A percentile compares a stretch with the other conserved stretches of the same genome.
Conservation (phyloP, 2,888 invertebrate genomes). For the Marasmarcha lunaedactyla region DNA sequence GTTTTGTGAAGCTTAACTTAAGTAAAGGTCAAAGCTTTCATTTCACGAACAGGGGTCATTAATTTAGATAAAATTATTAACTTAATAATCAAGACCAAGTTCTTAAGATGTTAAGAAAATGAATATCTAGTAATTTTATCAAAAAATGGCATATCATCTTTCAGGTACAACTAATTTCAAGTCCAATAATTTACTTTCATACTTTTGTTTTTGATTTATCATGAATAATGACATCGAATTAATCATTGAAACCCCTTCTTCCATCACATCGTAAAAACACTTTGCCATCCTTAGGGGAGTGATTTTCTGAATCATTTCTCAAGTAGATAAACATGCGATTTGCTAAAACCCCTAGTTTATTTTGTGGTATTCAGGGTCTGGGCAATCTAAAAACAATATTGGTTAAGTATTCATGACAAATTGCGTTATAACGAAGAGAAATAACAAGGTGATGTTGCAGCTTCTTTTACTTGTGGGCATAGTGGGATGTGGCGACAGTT, state of each 20-base stretch:
- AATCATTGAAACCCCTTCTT: background rate
- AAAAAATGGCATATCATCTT: no score
- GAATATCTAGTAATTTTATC: no score
- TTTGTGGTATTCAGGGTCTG: slow-evolving; percentile 34
- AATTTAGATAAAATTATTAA: no score
- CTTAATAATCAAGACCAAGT: no score
- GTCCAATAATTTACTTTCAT: background rate
- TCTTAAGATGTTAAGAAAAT: no score
- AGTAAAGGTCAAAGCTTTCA: no score
- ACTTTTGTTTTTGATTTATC: background rate
- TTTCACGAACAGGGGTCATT: no score
- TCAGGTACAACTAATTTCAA: no score
- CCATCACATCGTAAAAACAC: background rate
- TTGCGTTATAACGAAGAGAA: slow-evolving; percentile 65
- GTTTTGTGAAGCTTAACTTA: no score
- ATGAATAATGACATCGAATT: background rate
- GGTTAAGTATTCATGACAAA: slow-evolving; percentile 69
- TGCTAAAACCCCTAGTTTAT: no score
- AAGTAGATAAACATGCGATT: background rate
- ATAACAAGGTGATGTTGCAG: slow-evolving; percentile 58
- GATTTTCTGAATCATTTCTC: background rate
- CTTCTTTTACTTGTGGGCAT: slow-evolving; percentile 47
- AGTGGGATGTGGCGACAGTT: slow-evolving; percentile 20
- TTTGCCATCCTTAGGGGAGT: no score
- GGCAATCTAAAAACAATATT: slow-evolving; percentile 68